phyloP scores from a whole-genome alignment of 1,140 invertebrate species.

The Arion vulgaris region DNA sequence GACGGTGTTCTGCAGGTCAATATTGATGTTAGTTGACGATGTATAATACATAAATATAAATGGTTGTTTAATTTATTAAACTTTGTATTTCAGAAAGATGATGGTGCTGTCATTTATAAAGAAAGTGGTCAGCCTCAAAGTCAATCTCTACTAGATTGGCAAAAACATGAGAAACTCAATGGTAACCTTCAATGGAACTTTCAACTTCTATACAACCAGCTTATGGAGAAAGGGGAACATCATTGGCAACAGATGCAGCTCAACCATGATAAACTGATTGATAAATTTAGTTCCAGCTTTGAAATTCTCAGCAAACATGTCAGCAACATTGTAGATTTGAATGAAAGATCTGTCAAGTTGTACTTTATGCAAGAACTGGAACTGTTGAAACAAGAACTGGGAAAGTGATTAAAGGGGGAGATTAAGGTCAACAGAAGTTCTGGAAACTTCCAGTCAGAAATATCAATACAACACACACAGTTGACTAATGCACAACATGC shows the following conservation, averaged over 20 bases:
- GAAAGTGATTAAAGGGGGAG: neutral
- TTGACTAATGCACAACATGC: too few relatives aligned
- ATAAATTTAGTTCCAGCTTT: neutral
- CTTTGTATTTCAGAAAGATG: too few relatives aligned
- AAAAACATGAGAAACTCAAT: neutral
- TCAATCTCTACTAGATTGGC: too few relatives aligned
- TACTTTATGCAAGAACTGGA: neutral
- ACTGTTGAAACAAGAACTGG: neutral
- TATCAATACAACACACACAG: too few relatives aligned
- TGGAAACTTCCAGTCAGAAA: too few relatives aligned
- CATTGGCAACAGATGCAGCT: neutral
- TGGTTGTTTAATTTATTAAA: too few relatives aligned
- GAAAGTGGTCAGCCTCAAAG: too few relatives aligned
- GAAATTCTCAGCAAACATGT: neutral
- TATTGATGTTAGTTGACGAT: too few relatives aligned
- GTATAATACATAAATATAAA: too few relatives aligned
- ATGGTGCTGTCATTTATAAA: too few relatives aligned
- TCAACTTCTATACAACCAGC: neutral
- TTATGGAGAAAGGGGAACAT: neutral
- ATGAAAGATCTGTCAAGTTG: neutral
- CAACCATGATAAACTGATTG: neutral
- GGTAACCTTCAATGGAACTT: neutral
- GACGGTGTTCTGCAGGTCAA: too few relatives aligned
- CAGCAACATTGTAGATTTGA: neutral
- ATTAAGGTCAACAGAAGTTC: too few relatives aligned